Evolutionary conservation across 2,113 vertebrate genomes (phyloP).

Genomic region (Coptodon rendalli): DNA sequence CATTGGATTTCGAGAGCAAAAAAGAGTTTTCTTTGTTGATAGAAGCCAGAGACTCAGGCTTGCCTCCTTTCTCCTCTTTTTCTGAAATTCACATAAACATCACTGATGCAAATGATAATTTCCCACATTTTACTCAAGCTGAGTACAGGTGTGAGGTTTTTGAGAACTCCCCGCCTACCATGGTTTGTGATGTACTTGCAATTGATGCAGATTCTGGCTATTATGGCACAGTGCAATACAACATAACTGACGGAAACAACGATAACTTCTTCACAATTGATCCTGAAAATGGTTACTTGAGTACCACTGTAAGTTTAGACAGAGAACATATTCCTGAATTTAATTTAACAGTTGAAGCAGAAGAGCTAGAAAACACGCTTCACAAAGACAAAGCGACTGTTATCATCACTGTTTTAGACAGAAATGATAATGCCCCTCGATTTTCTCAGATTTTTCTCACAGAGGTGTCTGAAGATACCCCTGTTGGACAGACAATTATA

Average conservation of each 20-base stretch:
- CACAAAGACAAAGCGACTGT: conserved; percentile 52
- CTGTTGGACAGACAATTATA: conserved; percentile 57
- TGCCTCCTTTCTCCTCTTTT: conserved; percentile 71
- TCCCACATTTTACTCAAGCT: conserved; percentile 62
- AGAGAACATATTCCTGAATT: conserved; percentile 59
- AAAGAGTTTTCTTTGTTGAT: conserved; percentile 59
- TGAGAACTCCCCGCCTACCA: conserved; percentile 59
- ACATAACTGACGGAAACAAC: conserved; percentile 56
- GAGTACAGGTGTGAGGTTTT: conserved; percentile 67
- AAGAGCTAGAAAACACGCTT: conserved; percentile 44
- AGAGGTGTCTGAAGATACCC: conserved; percentile 60
- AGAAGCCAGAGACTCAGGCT: conserved; percentile 71
- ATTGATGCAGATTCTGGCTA: conserved; percentile 62
- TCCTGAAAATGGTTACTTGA: conserved; percentile 59
- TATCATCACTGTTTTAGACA: conserved; percentile 62
- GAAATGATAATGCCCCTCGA: conserved; percentile 71
- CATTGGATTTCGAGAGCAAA: conserved; percentile 69
- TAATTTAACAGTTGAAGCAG: conserved; percentile 63
- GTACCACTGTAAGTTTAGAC: conserved; percentile 61
- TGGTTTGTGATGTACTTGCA: conserved; percentile 64
- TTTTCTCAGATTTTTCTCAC: conserved; percentile 66
- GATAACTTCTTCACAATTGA: conserved; percentile 56
- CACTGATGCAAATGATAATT: conserved; percentile 70
- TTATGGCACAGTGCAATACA: conserved; percentile 61
- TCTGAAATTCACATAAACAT: conserved; percentile 60